Percentiles rank a stretch among this genome's conserved stretches.
These are phyloP conservation scores for Diplogasteroides magnus DNA, from an alignment of 1,140 invertebrate species.

Conservation along the genomic window DNA sequence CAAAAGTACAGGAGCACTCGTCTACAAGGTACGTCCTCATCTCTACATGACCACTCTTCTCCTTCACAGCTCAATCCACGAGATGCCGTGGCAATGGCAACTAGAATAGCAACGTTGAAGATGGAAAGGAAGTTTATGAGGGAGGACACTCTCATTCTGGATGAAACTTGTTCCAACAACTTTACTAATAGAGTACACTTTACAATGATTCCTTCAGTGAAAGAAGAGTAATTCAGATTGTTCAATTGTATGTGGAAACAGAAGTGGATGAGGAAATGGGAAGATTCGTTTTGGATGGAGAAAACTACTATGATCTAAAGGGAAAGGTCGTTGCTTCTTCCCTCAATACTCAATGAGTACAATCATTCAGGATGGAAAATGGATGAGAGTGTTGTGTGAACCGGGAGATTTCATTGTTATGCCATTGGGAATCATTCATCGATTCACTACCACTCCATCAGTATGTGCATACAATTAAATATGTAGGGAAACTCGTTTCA, in stretches of 20 bases:
- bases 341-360: background rate
- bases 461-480: background rate
- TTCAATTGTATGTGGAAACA: background rate
- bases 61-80: background rate
- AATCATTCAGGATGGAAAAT: background rate
- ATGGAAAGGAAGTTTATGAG: background rate
- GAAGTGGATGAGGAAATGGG: background rate
- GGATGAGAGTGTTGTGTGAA: background rate
- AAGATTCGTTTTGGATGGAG: background rate
- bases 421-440: background rate
- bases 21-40: background rate
- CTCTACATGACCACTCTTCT: background rate
- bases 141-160: background rate
- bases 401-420: background rate
- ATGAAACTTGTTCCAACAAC: background rate
- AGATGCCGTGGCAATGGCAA: background rate
- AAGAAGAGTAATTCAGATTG: background rate
- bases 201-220: background rate
- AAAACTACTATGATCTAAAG: background rate
- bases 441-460: background rate
- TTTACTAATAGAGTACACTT: background rate
- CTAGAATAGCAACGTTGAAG: background rate
- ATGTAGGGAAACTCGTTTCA: background rate
- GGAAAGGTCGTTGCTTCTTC: background rate
- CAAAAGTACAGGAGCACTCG: background rate